Base-by-base conservation (phyloP, 2,888 invertebrate genomes). In the Morpho achilles region DNA sequence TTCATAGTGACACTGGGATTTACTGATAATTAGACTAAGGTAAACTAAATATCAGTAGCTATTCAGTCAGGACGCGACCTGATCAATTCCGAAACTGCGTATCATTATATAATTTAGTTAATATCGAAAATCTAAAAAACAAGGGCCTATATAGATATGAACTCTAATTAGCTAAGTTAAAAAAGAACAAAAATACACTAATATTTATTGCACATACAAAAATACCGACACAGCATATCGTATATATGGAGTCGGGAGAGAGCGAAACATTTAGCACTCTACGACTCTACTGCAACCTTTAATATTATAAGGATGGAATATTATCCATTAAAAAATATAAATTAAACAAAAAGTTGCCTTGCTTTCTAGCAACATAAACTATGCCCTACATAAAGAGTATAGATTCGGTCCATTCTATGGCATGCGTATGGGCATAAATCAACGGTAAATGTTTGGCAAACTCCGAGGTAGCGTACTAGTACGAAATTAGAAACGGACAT, bases 151-250 rank as follows among this genome's bases (percentile, higher is more conserved):
- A 43, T 43, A 45, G 76, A 79, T 76, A 69, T 80, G 77, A 76
- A 80, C 79, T 83, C 87, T 87, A 87, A 80, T 82, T 82, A 85
- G 86, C 87, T 87, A 88, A 86, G 87, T 87, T 87, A 87, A 87
- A 87, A 86, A 82, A 76, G 79, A 77, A 78, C 76, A 77, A 79
- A 76, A 75, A 56, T 79, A 75, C 69, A 74, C 73, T 82, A 82
- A 84, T 80, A 79, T 76, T 82, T 88, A 88, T 87, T 88, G 88
- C 88, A 87, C 87, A 84, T 87, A 87, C 71, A 84, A 87, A 87
- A 87, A 85, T 84, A 84, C 79, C 79, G 75, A 82, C 82, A 72
- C 70, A 73, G 70, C 73, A 67, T 68, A 67, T 68, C 64, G 42
- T 48, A 62, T 67, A 60, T 60, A 58, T 61, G 23, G 68, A 70